A percentile compares a stretch with the other conserved stretches of the same genome.
Evolutionary conservation across 1,140 invertebrate genomes (phyloP).

Genomic region (Asbolus verrucosus): DNA sequence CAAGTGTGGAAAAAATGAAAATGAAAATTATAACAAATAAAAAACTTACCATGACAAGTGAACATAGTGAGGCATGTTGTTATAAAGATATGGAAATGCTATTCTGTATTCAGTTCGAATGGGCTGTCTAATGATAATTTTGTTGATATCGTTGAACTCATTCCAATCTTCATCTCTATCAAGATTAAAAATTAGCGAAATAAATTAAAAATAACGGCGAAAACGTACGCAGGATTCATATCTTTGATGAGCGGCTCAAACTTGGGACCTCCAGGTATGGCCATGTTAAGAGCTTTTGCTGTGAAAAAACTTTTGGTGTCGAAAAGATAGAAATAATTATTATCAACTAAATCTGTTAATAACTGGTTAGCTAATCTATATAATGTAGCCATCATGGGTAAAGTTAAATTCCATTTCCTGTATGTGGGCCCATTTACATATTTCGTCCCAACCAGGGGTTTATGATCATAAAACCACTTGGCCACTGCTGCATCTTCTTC

Average conservation of each 20-base stretch:
- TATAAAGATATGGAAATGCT: slow-evolving; percentile 99
- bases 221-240: slow-evolving; percentile 86
- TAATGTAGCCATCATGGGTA: slow-evolving; percentile 97
- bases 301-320: slow-evolving; percentile 99
- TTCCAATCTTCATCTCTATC: slow-evolving; percentile 99
- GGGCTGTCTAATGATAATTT: slow-evolving; percentile 99
- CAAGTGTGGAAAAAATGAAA: slow-evolving; percentile 60
- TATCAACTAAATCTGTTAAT: slow-evolving; percentile 98
- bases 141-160: slow-evolving; percentile 99
- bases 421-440: slow-evolving; percentile 98
- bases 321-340: slow-evolving; percentile 99
- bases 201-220: too few relatives aligned
- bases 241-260: slow-evolving; percentile 99
- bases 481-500: slow-evolving; percentile 94
- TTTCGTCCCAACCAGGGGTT: slow-evolving; percentile 92
- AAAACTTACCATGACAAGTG: slow-evolving; percentile 90
- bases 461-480: slow-evolving; percentile 99
- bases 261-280: slow-evolving; percentile 99
- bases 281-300: slow-evolving; percentile 99
- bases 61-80: slow-evolving; percentile 97
- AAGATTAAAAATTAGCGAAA: slow-evolving; percentile 25
- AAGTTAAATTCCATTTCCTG: slow-evolving; percentile 92
- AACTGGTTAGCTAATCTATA: slow-evolving; percentile 98
- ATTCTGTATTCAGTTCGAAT: slow-evolving; percentile 99
- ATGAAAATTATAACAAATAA: slow-evolving; percentile 45